A percentile compares a stretch with the other conserved stretches of the same genome.
Conservation (phyloP, 2,797 vertebrate species). For the Sebastes matsubarae region DNA sequence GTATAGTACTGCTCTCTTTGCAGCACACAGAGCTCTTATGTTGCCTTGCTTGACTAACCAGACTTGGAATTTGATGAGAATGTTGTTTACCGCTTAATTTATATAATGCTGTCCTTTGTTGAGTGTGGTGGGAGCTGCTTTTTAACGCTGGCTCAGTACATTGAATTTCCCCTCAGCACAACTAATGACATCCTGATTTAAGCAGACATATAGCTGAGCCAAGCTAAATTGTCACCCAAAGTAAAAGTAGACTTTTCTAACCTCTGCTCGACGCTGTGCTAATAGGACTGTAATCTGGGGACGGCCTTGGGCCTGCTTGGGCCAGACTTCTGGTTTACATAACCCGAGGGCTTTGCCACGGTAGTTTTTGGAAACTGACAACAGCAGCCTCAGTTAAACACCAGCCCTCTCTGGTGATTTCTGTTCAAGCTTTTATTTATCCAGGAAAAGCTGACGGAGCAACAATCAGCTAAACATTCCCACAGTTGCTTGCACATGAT, state of each 20-base stretch:
- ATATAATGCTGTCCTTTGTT: constrained; percentile 41
- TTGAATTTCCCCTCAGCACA: constrained; percentile 35
- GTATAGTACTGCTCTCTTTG: not conserved
- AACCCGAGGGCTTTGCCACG: constrained; percentile 10
- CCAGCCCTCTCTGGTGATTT: constrained; percentile 9
- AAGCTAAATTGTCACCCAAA: not conserved
- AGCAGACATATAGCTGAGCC: constrained; percentile 11
- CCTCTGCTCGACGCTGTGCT: not conserved
- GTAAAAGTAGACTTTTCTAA: constrained; percentile 11
- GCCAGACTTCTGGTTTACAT: constrained; percentile 13
- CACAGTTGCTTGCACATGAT: not conserved
- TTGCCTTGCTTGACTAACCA: not conserved
- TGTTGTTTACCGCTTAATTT: constrained; percentile 50
- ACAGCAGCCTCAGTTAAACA: constrained; percentile 17
- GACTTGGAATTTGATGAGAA: constrained; percentile 41
- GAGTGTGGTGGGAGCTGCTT: constrained; percentile 4
- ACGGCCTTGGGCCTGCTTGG: not conserved
- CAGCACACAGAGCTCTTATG: constrained; percentile 1
- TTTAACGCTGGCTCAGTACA: constrained; percentile 30
- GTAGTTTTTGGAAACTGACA: constrained; percentile 30
- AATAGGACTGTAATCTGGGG: constrained; percentile 19
- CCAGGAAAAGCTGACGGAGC: constrained; percentile 21
- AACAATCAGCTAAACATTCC: constrained; percentile 20
- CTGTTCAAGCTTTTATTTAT: constrained; percentile 29
- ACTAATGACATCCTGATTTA: constrained; percentile 26